Conservation (phyloP, 1,140 invertebrate species). For the Wasmannia auropunctata region DNA sequence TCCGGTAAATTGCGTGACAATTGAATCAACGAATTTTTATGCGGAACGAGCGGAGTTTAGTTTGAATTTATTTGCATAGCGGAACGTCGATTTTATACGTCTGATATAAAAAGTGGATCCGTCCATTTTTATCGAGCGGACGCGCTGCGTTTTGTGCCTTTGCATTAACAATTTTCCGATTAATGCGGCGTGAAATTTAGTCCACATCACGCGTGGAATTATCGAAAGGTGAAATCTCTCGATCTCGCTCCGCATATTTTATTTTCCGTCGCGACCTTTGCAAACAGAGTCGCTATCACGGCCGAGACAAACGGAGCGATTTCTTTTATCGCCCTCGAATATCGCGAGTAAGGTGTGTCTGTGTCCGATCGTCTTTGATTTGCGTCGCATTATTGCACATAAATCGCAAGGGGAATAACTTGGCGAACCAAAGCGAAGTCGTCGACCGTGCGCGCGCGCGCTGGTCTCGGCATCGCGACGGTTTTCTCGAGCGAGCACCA, state of each 20-base stretch:
- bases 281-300: not conserved
- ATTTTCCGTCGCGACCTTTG: not conserved
- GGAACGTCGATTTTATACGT: not conserved
- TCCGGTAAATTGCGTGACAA: slow-evolving; percentile 1
- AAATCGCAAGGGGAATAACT: slow-evolving; percentile 46
- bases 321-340: not conserved
- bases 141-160: not conserved
- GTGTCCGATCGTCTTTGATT: slow-evolving; percentile 23
- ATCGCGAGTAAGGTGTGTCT: slow-evolving; percentile 8
- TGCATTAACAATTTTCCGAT: slow-evolving; percentile 25
- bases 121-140: not conserved
- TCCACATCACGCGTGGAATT: not conserved
- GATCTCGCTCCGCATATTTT: slow-evolving; percentile 23
- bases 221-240: slow-evolving; percentile 44
- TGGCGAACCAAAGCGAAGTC: slow-evolving; percentile 5
- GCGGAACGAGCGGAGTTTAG: not conserved
- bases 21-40: slow-evolving; percentile 5
- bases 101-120: not conserved
- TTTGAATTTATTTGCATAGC: not conserved
- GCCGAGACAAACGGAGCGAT: not conserved
- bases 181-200: not conserved
- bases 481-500: slow-evolving; percentile 27
- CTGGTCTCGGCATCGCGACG: not conserved
- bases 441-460: slow-evolving; percentile 19
- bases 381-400: slow-evolving; percentile 26